These are phyloP conservation scores for Micrasema minimum DNA, from an alignment of 1,140 invertebrate species.

Conservation along the genomic window DNA sequence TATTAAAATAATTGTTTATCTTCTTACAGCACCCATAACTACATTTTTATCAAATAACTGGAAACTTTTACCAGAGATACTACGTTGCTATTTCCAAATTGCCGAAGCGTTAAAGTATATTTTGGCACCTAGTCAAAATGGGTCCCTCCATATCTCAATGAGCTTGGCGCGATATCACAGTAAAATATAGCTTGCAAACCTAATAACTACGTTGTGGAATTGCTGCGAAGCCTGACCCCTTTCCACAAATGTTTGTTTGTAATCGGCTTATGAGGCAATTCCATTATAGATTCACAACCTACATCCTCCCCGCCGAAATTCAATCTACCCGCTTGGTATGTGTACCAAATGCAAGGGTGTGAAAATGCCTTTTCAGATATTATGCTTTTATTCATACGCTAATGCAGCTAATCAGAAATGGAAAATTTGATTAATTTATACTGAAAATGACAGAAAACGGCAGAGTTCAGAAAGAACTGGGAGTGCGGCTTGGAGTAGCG, in stretches of 20 bases:
- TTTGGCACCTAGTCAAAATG: conserved; percentile 22
- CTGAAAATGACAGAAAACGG: no score
- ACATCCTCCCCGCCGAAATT: conserved; percentile 17
- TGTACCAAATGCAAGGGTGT: neutral
- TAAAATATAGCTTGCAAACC: conserved; percentile 17
- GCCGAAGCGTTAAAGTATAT: neutral
- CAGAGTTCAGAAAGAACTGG: no score
- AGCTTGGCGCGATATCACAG: no score
- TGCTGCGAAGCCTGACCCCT: neutral
- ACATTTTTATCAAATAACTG: conserved; percentile 9
- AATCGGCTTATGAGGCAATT: conserved; percentile 43
- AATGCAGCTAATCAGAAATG: conserved; percentile 10
- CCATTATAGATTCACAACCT: conserved; percentile 43
- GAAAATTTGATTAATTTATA: no score
- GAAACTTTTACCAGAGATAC: conserved; percentile 9
- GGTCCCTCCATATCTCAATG: neutral
- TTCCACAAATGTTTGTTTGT: conserved; percentile 40
- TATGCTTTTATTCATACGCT: no score
- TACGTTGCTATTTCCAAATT: conserved; percentile 7
- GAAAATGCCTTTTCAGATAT: no score
- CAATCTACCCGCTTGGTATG: conserved; percentile 14
- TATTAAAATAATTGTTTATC: no score
- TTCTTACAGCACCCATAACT: neutral
- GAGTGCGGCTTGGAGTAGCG: no score
- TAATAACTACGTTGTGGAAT: conserved; percentile 22